These are phyloP conservation scores for Hyalella azteca DNA, from an alignment of 2,888 invertebrate species.

Conservation along the genomic window DNA sequence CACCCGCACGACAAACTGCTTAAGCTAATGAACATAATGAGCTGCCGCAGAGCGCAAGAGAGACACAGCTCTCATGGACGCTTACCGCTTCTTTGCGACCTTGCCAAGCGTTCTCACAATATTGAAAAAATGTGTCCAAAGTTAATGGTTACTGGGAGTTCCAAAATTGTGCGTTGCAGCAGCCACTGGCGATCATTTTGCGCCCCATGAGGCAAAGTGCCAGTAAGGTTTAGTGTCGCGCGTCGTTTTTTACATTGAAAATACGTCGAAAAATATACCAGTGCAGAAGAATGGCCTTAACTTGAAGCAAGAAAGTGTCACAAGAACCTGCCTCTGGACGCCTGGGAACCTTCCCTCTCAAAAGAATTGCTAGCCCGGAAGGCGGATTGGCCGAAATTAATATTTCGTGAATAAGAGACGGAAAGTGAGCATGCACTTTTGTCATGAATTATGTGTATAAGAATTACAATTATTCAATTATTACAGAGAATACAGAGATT, in stretches of 20 bases:
- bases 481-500: too few species aligned
- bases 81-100: neutral
- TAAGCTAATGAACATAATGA: conserved; percentile 10
- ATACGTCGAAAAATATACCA: too few species aligned
- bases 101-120: neutral
- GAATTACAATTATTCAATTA: too few species aligned
- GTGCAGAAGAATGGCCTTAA: neutral
- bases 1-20: conserved; percentile 6
- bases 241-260: too few species aligned
- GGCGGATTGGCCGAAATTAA: too few species aligned
- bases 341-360: conserved; percentile 9
- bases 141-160: neutral
- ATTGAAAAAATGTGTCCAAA: neutral
- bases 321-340: neutral
- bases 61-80: neutral
- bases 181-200: neutral
- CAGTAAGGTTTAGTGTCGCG: neutral
- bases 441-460: too few species aligned
- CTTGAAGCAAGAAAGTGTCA: neutral
- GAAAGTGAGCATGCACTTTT: too few species aligned
- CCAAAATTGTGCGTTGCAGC: neutral
- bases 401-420: too few species aligned
- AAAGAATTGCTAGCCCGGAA: too few species aligned
- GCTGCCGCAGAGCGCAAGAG: neutral
- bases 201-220: neutral